Evolutionary conservation across 2,113 vertebrate species (phyloP).

Genomic region (Campylorhamphus procurvoides): DNA sequence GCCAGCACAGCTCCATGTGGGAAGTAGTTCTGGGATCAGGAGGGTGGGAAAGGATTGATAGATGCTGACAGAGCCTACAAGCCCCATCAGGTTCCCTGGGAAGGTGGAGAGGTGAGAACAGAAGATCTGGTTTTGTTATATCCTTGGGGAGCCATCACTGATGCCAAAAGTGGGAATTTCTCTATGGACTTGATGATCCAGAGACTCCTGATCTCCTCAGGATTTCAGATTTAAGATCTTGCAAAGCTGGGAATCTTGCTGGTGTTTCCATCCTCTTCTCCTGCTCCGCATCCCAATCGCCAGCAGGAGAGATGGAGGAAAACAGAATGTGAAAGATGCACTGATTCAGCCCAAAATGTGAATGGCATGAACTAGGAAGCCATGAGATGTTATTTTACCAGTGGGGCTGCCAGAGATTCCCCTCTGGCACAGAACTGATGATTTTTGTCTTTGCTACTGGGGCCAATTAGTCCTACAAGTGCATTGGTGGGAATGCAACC

Average conservation of each 20-base stretch:
- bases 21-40: neutral
- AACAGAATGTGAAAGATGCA: rapidly evolving
- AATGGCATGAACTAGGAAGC: neutral
- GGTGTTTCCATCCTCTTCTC: neutral
- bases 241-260: neutral
- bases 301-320: neutral
- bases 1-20: rapidly evolving
- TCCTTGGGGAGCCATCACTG: rapidly evolving
- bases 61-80: rapidly evolving
- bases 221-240: neutral
- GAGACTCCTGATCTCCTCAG: neutral
- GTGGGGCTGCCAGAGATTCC: neutral
- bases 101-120: neutral
- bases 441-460: neutral
- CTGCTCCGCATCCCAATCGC: neutral
- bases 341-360: neutral
- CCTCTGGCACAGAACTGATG: rapidly evolving
- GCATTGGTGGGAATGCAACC: rapidly evolving
- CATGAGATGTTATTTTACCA: rapidly evolving
- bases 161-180: neutral
- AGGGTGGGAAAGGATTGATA: neutral
- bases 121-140: neutral
- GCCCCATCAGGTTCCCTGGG: neutral
- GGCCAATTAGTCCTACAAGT: neutral
- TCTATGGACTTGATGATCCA: rapidly evolving